Percentiles rank a stretch among this genome's conserved stretches.
Conservation (phyloP, 2,113 vertebrate species). For the Phalacrocorax pelagicus region DNA sequence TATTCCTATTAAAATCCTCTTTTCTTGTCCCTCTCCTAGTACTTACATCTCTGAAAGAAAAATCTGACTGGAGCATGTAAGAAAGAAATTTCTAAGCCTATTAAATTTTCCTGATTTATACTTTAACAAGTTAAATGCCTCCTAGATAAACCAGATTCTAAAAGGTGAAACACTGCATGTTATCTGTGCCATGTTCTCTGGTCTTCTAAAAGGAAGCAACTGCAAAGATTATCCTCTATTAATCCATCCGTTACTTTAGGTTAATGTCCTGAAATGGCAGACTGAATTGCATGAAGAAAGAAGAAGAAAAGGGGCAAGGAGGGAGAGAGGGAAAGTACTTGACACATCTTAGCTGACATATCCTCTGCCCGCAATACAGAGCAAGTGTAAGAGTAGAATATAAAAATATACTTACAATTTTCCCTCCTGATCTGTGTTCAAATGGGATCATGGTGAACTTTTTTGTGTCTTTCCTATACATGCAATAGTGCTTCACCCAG, state of each 20-base stretch:
- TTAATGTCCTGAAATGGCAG: not conserved
- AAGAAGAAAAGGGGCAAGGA: not conserved
- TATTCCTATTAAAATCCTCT: not conserved
- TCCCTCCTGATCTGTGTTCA: constrained; percentile 94
- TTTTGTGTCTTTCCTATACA: constrained; percentile 92
- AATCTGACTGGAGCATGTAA: not conserved
- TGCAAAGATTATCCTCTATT: not conserved
- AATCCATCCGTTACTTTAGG: not conserved
- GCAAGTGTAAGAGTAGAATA: not conserved
- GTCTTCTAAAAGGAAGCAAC: not conserved
- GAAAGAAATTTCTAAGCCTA: not conserved
- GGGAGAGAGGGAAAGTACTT: not conserved
- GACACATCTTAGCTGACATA: not conserved
- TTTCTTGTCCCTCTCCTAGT: not conserved
- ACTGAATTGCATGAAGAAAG: not conserved
- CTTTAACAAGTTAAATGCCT: not conserved
- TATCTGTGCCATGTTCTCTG: not conserved
- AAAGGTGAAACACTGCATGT: not conserved
- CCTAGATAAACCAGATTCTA: not conserved
- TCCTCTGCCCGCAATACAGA: not conserved
- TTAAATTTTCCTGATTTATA: not conserved
- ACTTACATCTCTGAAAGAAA: not conserved
- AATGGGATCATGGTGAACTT: constrained; percentile 93
- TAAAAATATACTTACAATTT: constrained; percentile 81
- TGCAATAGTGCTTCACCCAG: constrained; percentile 98